Percentiles rank a stretch among this genome's conserved stretches.
These are phyloP conservation scores for Drosophila kanapiae DNA, from an alignment of 1,140 invertebrate genomes.

Conservation along the genomic window DNA sequence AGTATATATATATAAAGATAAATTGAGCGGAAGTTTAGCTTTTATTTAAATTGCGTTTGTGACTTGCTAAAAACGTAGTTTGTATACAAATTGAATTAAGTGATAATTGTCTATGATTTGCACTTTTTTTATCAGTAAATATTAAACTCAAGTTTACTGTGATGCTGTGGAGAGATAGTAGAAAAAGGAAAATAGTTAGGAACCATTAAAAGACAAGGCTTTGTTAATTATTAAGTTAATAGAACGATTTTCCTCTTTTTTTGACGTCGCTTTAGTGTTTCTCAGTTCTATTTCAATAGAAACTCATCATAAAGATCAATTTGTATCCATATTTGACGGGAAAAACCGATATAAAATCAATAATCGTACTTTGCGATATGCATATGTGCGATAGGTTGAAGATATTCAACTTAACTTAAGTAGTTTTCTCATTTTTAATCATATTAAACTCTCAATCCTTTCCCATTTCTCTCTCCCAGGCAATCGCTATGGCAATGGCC, in stretches of 20 bases:
- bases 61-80: neutral
- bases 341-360: too few species aligned
- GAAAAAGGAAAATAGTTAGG: neutral
- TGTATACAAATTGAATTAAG: conserved; percentile 1
- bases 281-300: too few species aligned
- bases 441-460: neutral
- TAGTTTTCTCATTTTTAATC: neutral
- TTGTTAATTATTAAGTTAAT: neutral
- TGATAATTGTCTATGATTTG: neutral
- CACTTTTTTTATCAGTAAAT: conserved; percentile 6
- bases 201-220: neutral
- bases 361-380: too few species aligned
- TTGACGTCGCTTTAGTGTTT: too few species aligned
- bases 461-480: conserved; percentile 15
- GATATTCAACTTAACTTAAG: neutral
- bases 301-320: too few species aligned
- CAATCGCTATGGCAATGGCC: conserved; percentile 68
- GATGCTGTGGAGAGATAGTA: neutral
- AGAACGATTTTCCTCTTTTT: too few species aligned
- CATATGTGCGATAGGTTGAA: too few species aligned
- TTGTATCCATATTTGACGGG: too few species aligned
- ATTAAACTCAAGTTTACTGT: neutral
- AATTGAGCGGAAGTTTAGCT: conserved; percentile 2
- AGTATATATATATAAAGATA: neutral
- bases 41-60: neutral